Conservation (phyloP, 1,140 invertebrate genomes). For the Rhizoglyphus robini region DNA sequence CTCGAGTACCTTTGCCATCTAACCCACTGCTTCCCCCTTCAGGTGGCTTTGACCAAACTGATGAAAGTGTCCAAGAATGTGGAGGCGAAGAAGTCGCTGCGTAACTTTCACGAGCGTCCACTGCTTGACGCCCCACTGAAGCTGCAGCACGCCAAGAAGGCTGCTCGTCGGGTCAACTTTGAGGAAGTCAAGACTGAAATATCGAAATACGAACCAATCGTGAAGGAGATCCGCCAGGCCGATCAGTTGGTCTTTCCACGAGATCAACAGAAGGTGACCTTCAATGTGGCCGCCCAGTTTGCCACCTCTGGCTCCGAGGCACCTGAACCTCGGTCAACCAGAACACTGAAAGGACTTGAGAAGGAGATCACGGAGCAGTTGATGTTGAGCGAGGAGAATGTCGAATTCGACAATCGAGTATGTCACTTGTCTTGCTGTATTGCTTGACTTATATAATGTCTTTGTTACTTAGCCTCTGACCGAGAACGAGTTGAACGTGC, state of each 20-base stretch:
- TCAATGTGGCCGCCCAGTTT: slow-evolving; percentile 41
- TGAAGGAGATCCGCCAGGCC: slow-evolving; percentile 58
- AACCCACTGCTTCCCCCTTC: too few relatives aligned
- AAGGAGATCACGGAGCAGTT: neutral
- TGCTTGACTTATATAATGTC: too few relatives aligned
- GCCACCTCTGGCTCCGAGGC: too few relatives aligned
- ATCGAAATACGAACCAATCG: slow-evolving; percentile 66
- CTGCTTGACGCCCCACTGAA: slow-evolving; percentile 58
- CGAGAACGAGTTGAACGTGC: slow-evolving; percentile 37
- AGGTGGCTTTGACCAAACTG: neutral
- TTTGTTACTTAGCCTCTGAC: too few relatives aligned
- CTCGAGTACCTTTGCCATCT: too few relatives aligned
- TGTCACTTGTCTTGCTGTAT: too few relatives aligned
- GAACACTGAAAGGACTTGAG: neutral
- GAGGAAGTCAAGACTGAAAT: slow-evolving; percentile 58
- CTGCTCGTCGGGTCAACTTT: slow-evolving; percentile 59
- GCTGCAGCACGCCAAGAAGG: slow-evolving; percentile 54
- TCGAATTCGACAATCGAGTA: neutral
- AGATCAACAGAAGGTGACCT: slow-evolving; percentile 38
- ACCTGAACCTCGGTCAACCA: too few relatives aligned
- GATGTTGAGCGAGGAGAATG: neutral
- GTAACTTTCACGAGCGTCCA: slow-evolving; percentile 41
- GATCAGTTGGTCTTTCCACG: slow-evolving; percentile 68
- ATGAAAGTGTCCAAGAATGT: neutral
- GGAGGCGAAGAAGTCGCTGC: slow-evolving; percentile 44